Evolutionary conservation across 2,113 vertebrate genomes (phyloP).

Genomic region (Ptilorrhoa leucosticta): DNA sequence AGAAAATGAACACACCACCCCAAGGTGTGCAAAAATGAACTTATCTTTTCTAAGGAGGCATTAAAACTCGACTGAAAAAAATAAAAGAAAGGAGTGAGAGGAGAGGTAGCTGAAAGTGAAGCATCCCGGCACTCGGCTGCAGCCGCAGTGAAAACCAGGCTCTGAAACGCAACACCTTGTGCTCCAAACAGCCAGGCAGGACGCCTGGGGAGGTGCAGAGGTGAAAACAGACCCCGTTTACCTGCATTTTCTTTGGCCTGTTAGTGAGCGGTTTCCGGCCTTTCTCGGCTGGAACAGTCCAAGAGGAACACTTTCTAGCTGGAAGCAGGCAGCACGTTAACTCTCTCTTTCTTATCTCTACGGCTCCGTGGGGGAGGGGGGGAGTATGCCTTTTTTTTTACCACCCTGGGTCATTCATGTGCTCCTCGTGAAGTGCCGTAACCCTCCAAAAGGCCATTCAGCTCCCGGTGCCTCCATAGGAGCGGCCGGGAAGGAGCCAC

Average conservation of each 20-base stretch:
- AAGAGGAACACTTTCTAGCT: not conserved
- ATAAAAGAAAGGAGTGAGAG: not conserved
- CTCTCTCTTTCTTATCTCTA: not conserved
- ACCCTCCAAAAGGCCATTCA: constrained; percentile 4
- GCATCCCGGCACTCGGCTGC: not conserved
- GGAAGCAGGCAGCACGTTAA: not conserved
- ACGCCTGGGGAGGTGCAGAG: not conserved
- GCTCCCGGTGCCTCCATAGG: not conserved
- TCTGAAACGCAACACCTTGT: not conserved
- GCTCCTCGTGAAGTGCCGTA: not conserved
- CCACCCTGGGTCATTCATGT: not conserved
- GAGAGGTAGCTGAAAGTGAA: constrained; percentile 41
- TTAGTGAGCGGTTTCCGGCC: not conserved
- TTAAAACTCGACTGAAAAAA: constrained; percentile 52
- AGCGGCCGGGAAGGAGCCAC: constrained; percentile 9
- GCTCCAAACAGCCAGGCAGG: not conserved
- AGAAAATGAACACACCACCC: constrained; percentile 81
- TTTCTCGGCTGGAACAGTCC: not conserved
- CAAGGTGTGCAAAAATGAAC: constrained; percentile 73
- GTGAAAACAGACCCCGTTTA: not conserved
- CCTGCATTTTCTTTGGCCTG: not conserved
- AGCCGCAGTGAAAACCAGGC: not conserved
- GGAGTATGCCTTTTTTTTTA: not conserved
- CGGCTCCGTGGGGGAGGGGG: not conserved
- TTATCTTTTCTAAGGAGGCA: constrained; percentile 72